Evolutionary conservation across 2,888 invertebrate genomes (phyloP), one percentile per base, ranked within the genome.

Genomic region (Cylloceria caligata): DNA sequence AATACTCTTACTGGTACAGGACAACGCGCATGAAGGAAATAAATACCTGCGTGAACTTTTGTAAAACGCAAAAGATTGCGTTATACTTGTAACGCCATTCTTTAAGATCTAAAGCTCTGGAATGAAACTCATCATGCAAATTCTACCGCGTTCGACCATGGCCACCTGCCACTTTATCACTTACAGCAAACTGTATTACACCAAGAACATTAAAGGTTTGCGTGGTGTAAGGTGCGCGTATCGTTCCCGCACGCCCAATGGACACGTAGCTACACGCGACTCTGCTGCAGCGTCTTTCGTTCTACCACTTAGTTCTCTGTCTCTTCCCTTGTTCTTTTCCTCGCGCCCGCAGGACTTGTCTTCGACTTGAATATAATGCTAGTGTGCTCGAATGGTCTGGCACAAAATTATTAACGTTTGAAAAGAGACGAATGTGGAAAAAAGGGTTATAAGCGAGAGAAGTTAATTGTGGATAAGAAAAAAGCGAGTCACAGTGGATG

Each of bases 231-330:
- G 49, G 49, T 19, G 42, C 11, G 42, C n/a, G 42, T 3, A 42
- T 42, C 30, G 55, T 30, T 30, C 19, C 39, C 42, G 5, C n/a
- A 62, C 4, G 64, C 13, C 42, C 49, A 24, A 62, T 39, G 45
- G 42, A 34, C 24, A 55, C n/a, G n/a, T n/a, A n/a, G n/a, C n/a
- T 30, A 30, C 42, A 67, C 45, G 49, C 67, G 49, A 36, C 27
- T 67, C 60, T 47, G 36, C 47, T 45, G 42, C 30, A 42, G 21
- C 62, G 24, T 64, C 34, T 27, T 11, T 27, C 42, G 11, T 27
- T 42, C 42, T 68, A n/a, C 30, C 34, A 36, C 21, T 71, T n/a
- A 24, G 19, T 39, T 5, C 19, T 30, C 24, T 55, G 39, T 49
- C 49, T 68, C 36, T 34, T n/a, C 30, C n/a, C 0, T 9, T 30